Evolutionary conservation across 2,888 invertebrate species (phyloP).

Genomic region (Leptopilina drosophilae): DNA sequence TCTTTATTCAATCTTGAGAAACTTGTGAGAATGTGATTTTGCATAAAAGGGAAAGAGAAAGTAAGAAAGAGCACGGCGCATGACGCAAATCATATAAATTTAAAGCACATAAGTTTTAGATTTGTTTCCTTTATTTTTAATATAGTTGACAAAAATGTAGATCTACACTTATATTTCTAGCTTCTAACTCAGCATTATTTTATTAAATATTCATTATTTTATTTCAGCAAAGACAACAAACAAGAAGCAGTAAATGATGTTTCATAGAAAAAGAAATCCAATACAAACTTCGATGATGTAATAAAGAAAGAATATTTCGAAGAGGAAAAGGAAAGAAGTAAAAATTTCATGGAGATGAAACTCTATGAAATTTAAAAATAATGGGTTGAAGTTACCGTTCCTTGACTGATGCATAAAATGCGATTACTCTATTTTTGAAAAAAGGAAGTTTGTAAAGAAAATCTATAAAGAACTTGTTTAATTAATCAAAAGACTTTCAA

Average conservation of each 20-base stretch:
- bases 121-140: too few relatives aligned
- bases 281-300: conserved; percentile 45
- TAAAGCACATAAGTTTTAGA: too few relatives aligned
- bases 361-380: conserved; percentile 57
- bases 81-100: too few relatives aligned
- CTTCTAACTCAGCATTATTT: not conserved
- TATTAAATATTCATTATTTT: conserved; percentile 65
- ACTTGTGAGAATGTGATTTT: too few relatives aligned
- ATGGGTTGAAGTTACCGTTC: conserved; percentile 64
- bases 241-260: conserved; percentile 52
- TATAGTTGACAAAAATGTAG: not conserved
- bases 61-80: too few relatives aligned
- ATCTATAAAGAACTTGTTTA: too few relatives aligned
- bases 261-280: not conserved
- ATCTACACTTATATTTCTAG: not conserved
- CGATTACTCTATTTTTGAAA: too few relatives aligned
- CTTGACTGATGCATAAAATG: conserved; percentile 25
- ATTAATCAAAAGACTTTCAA: too few relatives aligned
- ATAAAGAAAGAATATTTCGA: conserved; percentile 52
- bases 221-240: conserved; percentile 72
- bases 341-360: not conserved
- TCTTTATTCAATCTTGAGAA: too few relatives aligned
- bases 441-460: too few relatives aligned
- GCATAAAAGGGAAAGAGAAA: too few relatives aligned
- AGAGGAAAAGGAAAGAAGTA: conserved; percentile 10